Percentiles rank a stretch among this genome's conserved stretches.
Conservation (phyloP, 2,888 invertebrate species). For the Oscheius sp. region DNA sequence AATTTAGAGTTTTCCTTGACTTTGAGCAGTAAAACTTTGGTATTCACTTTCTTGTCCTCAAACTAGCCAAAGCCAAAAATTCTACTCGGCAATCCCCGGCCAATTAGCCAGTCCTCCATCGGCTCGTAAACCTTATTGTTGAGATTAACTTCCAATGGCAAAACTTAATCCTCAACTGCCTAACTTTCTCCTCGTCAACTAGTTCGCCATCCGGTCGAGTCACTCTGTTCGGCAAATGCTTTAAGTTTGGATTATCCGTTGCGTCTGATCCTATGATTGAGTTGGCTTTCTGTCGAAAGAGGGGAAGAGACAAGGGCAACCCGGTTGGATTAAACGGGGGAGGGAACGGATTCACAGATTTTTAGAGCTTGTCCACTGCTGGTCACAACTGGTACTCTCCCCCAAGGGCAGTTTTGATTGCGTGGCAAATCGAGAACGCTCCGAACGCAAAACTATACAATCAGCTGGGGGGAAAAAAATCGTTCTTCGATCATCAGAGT, state of each 20-base stretch:
- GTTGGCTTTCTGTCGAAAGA: background rate
- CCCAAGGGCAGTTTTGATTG: too few relatives aligned
- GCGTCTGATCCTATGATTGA: background rate
- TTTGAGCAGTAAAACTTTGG: too few relatives aligned
- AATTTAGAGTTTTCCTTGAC: too few relatives aligned
- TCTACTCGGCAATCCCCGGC: background rate
- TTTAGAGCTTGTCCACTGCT: background rate
- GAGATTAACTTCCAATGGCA: background rate
- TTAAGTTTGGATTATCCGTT: background rate
- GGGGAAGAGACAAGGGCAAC: background rate
- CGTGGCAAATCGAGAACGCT: slow-evolving; percentile 11
- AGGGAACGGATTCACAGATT: background rate
- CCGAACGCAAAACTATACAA: too few relatives aligned
- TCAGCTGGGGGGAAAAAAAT: background rate
- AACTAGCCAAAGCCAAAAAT: background rate
- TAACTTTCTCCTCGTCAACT: background rate
- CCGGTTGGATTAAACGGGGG: slow-evolving; percentile 1
- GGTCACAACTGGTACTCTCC: background rate
- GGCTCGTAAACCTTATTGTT: background rate
- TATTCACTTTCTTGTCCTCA: too few relatives aligned
- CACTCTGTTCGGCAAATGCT: background rate
- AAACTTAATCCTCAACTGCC: background rate
- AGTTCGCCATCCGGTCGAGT: background rate
- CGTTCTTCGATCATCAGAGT: background rate
- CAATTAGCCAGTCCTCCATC: too few relatives aligned